Evolutionary conservation across 2,797 vertebrate species (phyloP).

Genomic region (Sebastes kiyomatsui): DNA sequence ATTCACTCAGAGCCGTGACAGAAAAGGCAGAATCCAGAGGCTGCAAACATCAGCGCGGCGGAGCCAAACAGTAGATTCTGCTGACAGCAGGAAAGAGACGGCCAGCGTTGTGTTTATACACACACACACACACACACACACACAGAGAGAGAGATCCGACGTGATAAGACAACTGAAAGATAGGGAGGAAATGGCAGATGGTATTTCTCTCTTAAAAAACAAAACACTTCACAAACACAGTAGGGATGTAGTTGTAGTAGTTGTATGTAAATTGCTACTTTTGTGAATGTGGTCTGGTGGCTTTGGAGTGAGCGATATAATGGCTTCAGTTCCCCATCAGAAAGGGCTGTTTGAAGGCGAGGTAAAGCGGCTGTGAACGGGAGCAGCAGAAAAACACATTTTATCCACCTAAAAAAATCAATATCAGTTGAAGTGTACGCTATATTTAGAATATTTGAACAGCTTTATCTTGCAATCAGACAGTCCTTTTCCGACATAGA

Average conservation of each 20-base stretch:
- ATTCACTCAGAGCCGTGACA: constrained; percentile 42
- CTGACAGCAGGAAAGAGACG: constrained; percentile 54
- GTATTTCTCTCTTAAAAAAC: constrained; percentile 1
- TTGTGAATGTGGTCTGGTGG: no score
- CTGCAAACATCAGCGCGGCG: constrained; percentile 54
- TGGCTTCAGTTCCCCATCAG: no score
- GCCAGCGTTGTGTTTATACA: constrained; percentile 38
- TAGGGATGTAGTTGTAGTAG: not conserved
- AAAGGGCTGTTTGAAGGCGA: no score
- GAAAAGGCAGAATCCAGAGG: constrained; percentile 39
- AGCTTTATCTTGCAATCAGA: no score
- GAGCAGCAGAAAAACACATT: no score
- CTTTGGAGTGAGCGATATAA: no score
- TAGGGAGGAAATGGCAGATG: constrained; percentile 23
- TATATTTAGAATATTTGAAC: no score
- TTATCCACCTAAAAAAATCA: no score
- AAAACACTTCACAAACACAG: constrained; percentile 5
- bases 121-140: not conserved
- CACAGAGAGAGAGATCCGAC: constrained; percentile 12
- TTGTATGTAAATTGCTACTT: no score
- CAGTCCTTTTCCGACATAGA: accelerated
- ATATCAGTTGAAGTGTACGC: no score
- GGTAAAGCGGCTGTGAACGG: no score
- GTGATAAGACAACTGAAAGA: constrained; percentile 53
- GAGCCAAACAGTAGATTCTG: constrained; percentile 40